Evolutionary conservation across 2,888 invertebrate species (phyloP).

Genomic region (Chrysina gloriosa): DNA sequence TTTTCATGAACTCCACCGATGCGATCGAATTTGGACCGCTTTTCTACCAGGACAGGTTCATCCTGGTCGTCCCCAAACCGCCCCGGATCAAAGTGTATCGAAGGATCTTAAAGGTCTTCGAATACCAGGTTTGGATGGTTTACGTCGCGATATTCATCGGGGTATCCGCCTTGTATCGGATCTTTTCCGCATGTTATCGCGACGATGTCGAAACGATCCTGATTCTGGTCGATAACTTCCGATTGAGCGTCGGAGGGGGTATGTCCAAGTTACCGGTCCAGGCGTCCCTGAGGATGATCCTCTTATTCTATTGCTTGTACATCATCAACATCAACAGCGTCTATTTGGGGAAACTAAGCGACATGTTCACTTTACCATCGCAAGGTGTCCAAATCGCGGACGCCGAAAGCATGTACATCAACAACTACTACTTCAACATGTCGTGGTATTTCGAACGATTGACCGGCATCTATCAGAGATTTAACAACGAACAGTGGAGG

Average conservation of each 20-base stretch:
- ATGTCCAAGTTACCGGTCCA: constrained; percentile 17
- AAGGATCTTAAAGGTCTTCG: constrained; percentile 33
- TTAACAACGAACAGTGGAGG: constrained; percentile 23
- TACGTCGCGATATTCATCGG: background rate
- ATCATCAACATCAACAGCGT: constrained; percentile 46
- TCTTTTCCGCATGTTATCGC: background rate
- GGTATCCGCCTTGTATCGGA: constrained; percentile 9
- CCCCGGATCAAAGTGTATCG: constrained; percentile 23
- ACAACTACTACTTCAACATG: constrained; percentile 35
- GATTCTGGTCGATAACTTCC: constrained; percentile 22
- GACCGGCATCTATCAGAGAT: background rate
- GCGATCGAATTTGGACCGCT: constrained; percentile 30
- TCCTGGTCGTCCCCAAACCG: constrained; percentile 32
- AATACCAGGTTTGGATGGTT: constrained; percentile 29
- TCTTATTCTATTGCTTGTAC: constrained; percentile 45
- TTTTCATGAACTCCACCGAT: constrained; percentile 26
- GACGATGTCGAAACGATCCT: background rate
- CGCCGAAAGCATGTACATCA: constrained; percentile 25
- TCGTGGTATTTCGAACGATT: constrained; percentile 40
- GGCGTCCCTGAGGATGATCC: constrained; percentile 40
- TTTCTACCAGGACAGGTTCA: constrained; percentile 24
- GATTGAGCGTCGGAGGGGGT: constrained; percentile 23
- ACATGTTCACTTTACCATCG: constrained; percentile 44
- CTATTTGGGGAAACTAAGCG: constrained; percentile 50
- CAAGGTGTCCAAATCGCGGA: constrained; percentile 33